Base-by-base conservation (phyloP, 2,888 invertebrate genomes). In the Apamea crenata region DNA sequence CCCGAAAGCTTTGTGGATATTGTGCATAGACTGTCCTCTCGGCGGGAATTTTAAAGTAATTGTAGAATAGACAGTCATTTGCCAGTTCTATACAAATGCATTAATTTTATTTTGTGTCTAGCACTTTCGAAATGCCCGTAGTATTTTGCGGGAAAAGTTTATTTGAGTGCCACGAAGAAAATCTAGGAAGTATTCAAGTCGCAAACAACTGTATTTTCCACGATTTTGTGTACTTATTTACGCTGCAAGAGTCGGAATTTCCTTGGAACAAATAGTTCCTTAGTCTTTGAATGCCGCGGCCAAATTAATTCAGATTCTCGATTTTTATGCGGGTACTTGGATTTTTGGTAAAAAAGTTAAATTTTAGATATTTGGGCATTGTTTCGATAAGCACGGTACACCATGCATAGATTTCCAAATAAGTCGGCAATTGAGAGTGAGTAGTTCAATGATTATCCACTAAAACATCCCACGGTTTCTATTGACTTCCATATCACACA, bases 1-100 rank as follows among this genome's bases (percentile, higher is more conserved):
- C 88, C 86, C 72, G 82, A 89, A 85, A 88, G 88, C 91, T 93
- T 93, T 91, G 92, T 91, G 86, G 84, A 81, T 71, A 77, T 91
- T 91, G 91, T 91, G 87, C 82, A 80, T 73, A 80, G 83, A 87
- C 81, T 73, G 82, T 85, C 65, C 78, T 72, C 75, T 78, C 73
- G 83, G 73, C 85, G 80, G 74, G 87, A 88, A 89, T 88, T 91
- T 88, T 88, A 87, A 88, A 90, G 87, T 86, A 86, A 88, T 89
- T 88, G 47, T 74, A 68, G 66, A 63, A 87, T 73, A 79, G 76
- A 74, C 75, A 80, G 59, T 77, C 53, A 87, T 82, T 86, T 82
- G 81, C 61, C 53, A 73, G 59, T 71, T 84, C 72, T 78, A 77
- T 80, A 83, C 68, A 81, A 67, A 74, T 78, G 63, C 77, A 80